Evolutionary conservation across 2,113 vertebrate species (phyloP).

Genomic region (Neodontobutis hainanensis): DNA sequence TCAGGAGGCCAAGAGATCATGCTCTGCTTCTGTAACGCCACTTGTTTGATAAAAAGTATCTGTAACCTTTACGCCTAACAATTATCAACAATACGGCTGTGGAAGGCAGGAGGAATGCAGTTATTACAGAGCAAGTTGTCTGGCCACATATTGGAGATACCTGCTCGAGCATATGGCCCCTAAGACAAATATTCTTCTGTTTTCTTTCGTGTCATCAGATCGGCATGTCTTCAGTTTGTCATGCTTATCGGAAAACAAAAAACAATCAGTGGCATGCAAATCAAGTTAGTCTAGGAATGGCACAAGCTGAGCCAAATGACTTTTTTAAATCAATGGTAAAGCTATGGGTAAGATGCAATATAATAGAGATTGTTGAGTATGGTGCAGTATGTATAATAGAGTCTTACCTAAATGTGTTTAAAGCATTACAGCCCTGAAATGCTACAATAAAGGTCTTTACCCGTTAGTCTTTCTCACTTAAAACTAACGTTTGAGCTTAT

Average conservation of each 20-base stretch:
- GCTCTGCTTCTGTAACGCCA: not conserved
- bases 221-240: not conserved
- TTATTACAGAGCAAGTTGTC: not conserved
- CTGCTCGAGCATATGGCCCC: not conserved
- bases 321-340: no score
- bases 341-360: no score
- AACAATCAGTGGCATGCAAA: slow-evolving; percentile 4
- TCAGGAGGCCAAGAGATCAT: slow-evolving; percentile 7
- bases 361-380: no score
- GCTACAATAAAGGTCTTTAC: no score
- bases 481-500: not conserved
- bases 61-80: not conserved
- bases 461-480: not conserved
- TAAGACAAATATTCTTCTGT: not conserved
- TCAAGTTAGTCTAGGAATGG: slow-evolving; percentile 10
- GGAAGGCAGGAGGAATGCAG: slow-evolving; percentile 40
- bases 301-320: not conserved
- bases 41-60: not conserved
- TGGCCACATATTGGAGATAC: slow-evolving; percentile 42
- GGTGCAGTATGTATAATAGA: no score
- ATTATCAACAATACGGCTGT: not conserved
- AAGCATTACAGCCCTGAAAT: no score
- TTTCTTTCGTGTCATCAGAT: not conserved
- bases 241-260: not conserved
- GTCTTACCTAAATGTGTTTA: no score